Evolutionary conservation across 2,797 vertebrate species (phyloP).

Genomic region (Enteromius paludinosus): DNA sequence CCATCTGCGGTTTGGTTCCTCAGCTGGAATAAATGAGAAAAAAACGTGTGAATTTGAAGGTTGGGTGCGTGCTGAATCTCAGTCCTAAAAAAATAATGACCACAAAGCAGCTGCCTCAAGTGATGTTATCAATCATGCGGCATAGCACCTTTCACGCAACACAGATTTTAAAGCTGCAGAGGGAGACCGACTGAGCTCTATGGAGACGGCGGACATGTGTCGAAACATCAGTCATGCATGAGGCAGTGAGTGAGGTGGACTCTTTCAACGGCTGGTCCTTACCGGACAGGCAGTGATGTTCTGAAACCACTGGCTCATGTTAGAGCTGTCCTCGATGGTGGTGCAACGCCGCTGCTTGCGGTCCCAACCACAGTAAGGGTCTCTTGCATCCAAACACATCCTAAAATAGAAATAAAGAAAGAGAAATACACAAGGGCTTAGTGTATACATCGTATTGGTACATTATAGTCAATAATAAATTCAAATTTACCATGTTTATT

Average conservation of each 20-base stretch:
- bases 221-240: slow-evolving; percentile 9
- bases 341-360: slow-evolving; percentile 90
- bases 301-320: slow-evolving; percentile 99
- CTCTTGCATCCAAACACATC: slow-evolving; percentile 90
- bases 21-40: slow-evolving; percentile 76
- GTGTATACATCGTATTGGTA: background rate
- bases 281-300: slow-evolving; percentile 96
- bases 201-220: slow-evolving; percentile 12
- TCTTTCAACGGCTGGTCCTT: slow-evolving; percentile 57
- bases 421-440: background rate
- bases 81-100: slow-evolving; percentile 37
- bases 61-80: slow-evolving; percentile 29
- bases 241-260: slow-evolving; percentile 9
- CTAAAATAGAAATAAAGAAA: slow-evolving; percentile 69
- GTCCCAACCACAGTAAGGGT: slow-evolving; percentile 98
- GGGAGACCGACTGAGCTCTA: slow-evolving; percentile 11
- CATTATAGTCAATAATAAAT: background rate
- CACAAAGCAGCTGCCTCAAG: slow-evolving; percentile 37
- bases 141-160: slow-evolving; percentile 34
- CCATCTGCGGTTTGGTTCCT: slow-evolving; percentile 91
- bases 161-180: slow-evolving; percentile 41
- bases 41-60: slow-evolving; percentile 20
- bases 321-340: slow-evolving; percentile 92
- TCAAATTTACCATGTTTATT: background rate
- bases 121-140: slow-evolving; percentile 52